A percentile compares a stretch with the other conserved stretches of the same genome.
Conservation (phyloP, 2,113 vertebrate species). For the Speoplatyrhinus poulsoni region DNA sequence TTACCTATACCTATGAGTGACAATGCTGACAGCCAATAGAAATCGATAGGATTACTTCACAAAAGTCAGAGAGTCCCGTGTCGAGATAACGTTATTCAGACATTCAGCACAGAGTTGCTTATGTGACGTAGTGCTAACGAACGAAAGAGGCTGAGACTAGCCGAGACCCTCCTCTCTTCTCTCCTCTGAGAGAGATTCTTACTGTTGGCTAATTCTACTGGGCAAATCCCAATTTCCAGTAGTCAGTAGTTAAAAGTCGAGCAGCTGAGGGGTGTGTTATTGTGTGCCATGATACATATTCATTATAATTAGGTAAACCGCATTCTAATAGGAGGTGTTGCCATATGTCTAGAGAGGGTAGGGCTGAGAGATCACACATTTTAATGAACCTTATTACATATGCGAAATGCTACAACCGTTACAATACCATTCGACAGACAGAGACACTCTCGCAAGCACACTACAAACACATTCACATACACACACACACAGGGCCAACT, state of each 20-base stretch:
- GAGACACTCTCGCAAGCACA: too few species aligned
- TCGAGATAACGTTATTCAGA: too few species aligned
- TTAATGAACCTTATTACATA: slow-evolving; percentile 68
- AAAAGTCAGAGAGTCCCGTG: too few species aligned
- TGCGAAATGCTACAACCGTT: background rate
- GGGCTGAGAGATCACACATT: slow-evolving; percentile 62
- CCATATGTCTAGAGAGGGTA: slow-evolving; percentile 72
- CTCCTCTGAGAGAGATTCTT: slow-evolving; percentile 37
- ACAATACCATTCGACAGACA: too few species aligned
- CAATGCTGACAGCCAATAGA: too few species aligned
- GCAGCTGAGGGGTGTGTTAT: background rate
- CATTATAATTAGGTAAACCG: slow-evolving; percentile 72
- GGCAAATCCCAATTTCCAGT: slow-evolving; percentile 54
- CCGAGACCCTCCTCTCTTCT: background rate
- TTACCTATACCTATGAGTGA: too few species aligned
- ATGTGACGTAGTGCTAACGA: too few species aligned
- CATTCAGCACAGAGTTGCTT: too few species aligned
- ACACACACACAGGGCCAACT: too few species aligned
- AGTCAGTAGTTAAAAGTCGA: slow-evolving; percentile 32
- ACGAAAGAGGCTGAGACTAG: too few species aligned
- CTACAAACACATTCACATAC: too few species aligned
- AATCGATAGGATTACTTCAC: too few species aligned
- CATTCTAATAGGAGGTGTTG: slow-evolving; percentile 56
- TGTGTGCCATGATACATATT: slow-evolving; percentile 25
- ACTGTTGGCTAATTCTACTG: slow-evolving; percentile 38